Base-by-base conservation (phyloP, 2,888 invertebrate species). In the Alloscopus bannaensis region DNA sequence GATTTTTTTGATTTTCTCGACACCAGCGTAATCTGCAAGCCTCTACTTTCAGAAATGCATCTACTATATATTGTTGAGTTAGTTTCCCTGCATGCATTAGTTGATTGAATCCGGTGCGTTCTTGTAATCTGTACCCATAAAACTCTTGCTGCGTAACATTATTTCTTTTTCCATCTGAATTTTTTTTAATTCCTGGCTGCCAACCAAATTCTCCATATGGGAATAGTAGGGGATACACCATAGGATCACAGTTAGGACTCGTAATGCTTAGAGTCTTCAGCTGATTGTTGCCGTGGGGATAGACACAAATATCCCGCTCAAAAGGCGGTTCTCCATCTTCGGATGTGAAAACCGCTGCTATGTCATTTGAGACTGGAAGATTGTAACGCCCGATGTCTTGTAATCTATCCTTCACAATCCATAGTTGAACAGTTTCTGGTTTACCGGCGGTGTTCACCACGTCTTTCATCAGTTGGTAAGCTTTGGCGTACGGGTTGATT, bases 51-150 rank as follows among this genome's bases (percentile, higher is more conserved):
- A 83, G 80, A 72, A 85, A 87, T 0, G 81, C 45, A 62, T 87
- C 87, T 0, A 87, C 87, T 2, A 83, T 59, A 47, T 65, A 87
- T 70, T 87, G 87, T 47, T 87, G 87, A 4, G 84, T 83, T 2
- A 87, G 76, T 47, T 83, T 81, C 11, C 84, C 82, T 6, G 83
- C 81, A 36, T 57, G 64, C 0, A 85, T 80, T 24, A 87, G 24
- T 2, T 83, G 84, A 73, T 84, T 87, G 78, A 87, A 86, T 16
- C 55, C 26, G 13, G 64, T 36, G 3, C 85, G 22, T 18, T 84
- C 62, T 11, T 72, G 31, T 0, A 85, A 57, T 16, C 42, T 16
- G 40, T 80, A 78, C 1, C 75, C 16, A 59, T 86, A 86, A 55
- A 60, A 85, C 26, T 84, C 60, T 42, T 65, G 42, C 31, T 73